A percentile compares a stretch with the other conserved stretches of the same genome.
These are phyloP conservation scores for Catharus ustulatus DNA, from an alignment of 2,797 vertebrate genomes.

Conservation along the genomic window DNA sequence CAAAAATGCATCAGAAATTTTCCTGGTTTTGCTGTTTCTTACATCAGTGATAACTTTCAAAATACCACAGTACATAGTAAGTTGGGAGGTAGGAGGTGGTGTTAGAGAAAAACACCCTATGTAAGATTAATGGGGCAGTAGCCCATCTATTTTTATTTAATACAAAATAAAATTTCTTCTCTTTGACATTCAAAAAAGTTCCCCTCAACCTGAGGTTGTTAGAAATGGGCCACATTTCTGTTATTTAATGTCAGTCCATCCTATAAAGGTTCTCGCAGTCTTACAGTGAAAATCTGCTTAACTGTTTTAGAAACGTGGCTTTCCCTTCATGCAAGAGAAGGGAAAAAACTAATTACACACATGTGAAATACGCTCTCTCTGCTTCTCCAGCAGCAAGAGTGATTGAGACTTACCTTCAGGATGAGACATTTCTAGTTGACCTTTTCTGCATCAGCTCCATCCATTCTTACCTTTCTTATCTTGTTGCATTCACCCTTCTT, in stretches of 20 bases:
- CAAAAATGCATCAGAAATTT: background rate
- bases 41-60: background rate
- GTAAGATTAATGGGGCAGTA: background rate
- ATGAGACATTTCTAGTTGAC: background rate
- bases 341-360: background rate
- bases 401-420: background rate
- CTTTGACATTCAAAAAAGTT: background rate
- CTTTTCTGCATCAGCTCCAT: background rate
- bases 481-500: background rate
- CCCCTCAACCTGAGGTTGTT: background rate
- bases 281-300: background rate
- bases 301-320: background rate
- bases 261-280: background rate
- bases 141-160: background rate
- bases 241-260: background rate
- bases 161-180: background rate
- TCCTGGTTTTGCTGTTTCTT: background rate
- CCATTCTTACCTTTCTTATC: background rate
- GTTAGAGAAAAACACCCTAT: background rate
- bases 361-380: background rate
- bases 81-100: background rate
- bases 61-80: background rate
- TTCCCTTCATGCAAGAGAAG: background rate
- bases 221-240: background rate
- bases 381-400: background rate